These are phyloP conservation scores for Esox masquinongy DNA, from an alignment of 2,797 vertebrate species.

Conservation along the genomic window DNA sequence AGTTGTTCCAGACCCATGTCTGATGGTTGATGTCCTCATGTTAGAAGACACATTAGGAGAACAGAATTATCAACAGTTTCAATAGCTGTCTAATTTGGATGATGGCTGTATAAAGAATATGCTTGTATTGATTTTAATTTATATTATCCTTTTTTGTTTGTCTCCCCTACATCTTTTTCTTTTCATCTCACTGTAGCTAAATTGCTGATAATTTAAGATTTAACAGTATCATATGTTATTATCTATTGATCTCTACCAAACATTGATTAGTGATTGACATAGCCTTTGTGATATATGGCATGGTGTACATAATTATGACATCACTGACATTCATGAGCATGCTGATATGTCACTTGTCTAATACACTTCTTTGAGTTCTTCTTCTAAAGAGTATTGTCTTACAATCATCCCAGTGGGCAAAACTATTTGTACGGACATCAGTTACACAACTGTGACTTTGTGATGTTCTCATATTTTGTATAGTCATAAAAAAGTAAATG, in stretches of 20 bases:
- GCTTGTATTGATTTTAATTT: neutral
- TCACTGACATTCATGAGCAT: neutral
- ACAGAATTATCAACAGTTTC: neutral
- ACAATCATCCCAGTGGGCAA: neutral
- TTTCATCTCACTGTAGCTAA: neutral
- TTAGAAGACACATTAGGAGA: neutral
- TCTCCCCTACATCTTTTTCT: neutral
- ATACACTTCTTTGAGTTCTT: neutral
- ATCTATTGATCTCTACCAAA: neutral
- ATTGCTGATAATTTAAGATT: neutral
- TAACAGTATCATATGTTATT: neutral
- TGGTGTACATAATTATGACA: neutral
- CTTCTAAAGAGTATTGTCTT: neutral
- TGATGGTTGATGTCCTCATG: neutral
- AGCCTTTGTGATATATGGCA: conserved; percentile 5
- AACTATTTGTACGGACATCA: neutral
- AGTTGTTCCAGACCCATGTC: neutral
- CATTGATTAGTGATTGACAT: conserved; percentile 3
- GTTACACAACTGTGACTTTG: neutral
- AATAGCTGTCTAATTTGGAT: neutral
- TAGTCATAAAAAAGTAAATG: neutral
- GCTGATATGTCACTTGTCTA: neutral
- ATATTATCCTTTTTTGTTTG: neutral
- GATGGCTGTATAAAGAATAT: neutral
- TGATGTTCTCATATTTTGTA: neutral